phyloP scores from a whole-genome alignment of 2,113 vertebrate species.

The Alosa alosa region DNA sequence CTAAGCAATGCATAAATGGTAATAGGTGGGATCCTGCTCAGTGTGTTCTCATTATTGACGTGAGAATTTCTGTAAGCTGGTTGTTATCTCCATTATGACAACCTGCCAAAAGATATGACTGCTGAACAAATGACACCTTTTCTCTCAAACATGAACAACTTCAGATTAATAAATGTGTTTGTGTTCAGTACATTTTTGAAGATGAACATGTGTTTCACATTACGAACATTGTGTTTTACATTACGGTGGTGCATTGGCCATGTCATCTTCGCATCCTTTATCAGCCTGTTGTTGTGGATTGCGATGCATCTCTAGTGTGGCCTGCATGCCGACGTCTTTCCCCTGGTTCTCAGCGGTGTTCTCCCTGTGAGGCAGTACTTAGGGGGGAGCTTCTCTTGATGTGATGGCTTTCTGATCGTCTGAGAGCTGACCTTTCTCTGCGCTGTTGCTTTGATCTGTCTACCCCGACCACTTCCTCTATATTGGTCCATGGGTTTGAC shows the following conservation, averaged over 20 bases:
- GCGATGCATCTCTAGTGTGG: constrained; percentile 25
- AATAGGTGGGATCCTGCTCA: not conserved
- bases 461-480: constrained; percentile 58
- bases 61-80: not conserved
- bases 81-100: not conserved
- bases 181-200: not conserved
- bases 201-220: too few species aligned
- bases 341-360: constrained; percentile 34
- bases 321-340: constrained; percentile 21
- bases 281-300: not conserved
- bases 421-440: constrained; percentile 68
- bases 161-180: not conserved
- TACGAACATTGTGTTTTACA: too few species aligned
- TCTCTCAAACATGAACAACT: not conserved
- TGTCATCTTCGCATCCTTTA: not conserved
- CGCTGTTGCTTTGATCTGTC: constrained; percentile 67
- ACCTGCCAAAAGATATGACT: not conserved
- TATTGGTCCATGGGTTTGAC: constrained; percentile 62
- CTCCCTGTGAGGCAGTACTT: constrained; percentile 55
- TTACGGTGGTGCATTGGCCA: not conserved
- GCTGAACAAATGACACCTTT: not conserved
- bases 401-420: constrained; percentile 53
- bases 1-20: constrained; percentile 4
- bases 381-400: constrained; percentile 51
- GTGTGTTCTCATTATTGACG: not conserved